phyloP scores from a whole-genome alignment of 2,797 vertebrate species.

The Anisognathus igniventris region DNA sequence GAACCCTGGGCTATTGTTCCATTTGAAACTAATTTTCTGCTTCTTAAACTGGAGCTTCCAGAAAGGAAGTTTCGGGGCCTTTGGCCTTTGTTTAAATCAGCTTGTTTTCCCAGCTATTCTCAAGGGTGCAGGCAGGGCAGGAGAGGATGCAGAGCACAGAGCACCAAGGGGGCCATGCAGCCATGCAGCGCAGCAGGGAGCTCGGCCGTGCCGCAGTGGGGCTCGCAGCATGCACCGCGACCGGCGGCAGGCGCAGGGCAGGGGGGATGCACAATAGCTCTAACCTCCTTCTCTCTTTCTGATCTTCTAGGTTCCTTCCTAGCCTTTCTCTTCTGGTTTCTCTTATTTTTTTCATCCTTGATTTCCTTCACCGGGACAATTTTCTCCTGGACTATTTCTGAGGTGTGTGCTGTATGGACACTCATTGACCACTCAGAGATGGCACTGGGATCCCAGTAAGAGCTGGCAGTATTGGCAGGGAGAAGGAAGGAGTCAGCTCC shows the following conservation, averaged over 20 bases:
- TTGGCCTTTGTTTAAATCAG: neutral
- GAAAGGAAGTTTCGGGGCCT: neutral
- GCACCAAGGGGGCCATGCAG: constrained; percentile 6
- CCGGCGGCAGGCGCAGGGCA: neutral
- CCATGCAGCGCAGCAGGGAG: neutral
- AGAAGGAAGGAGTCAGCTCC: constrained; percentile 71
- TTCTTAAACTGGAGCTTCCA: neutral
- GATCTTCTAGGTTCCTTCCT: constrained; percentile 81
- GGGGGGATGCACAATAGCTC: constrained; percentile 35
- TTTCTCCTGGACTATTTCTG: constrained; percentile 71
- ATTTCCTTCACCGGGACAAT: constrained; percentile 63
- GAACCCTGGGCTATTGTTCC: neutral
- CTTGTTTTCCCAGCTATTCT: neutral
- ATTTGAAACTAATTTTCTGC: constrained; percentile 19
- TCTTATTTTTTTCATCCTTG: constrained; percentile 80
- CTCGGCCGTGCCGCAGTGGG: neutral
- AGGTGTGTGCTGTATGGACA: constrained; percentile 71
- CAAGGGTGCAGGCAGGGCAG: neutral
- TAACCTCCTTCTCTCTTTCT: constrained; percentile 86
- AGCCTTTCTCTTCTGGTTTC: constrained; percentile 81
- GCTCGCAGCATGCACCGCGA: constrained; percentile 21
- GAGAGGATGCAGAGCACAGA: neutral
- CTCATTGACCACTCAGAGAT: constrained; percentile 83
- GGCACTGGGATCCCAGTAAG: constrained; percentile 69
- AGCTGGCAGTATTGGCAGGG: constrained; percentile 61